Evolutionary conservation across 2,888 invertebrate species (phyloP), one percentile per base, ranked within the genome.

Genomic region (Orgyia antiqua): DNA sequence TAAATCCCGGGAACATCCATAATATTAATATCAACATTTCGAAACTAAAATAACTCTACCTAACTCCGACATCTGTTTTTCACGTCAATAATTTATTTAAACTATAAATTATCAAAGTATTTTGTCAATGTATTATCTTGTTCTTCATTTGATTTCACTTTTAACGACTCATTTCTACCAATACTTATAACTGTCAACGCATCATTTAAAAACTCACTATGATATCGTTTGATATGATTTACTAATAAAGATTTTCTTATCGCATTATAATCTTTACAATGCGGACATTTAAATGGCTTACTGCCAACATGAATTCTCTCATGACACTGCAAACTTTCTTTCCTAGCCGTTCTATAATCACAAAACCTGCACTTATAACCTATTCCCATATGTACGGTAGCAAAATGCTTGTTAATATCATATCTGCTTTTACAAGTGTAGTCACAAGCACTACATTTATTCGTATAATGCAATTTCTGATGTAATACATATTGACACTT

Each of bases 401-500:
- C 49, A 1, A 59, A 67, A 42, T 82, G 80, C 2, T 60, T 65
- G 1, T 72, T 66, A 1, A 80, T 47, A 2, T 75, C 76, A 27
- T 72, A 68, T 19, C 72, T 77, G 1, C 66, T 61, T 10, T 60
- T 68, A 10, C 71, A 74, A 0, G 67, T 50, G 11, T 71, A 74
- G 0, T 45, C 44, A 20, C 80, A 82, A 0, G 51, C 24, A 0
- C 42, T 53, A 19, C 80, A 82, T 36, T 73, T 73, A 21, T 56
- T 63, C 0, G 54, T 48, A 7, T 72, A 65, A 23, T 80, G 80
- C 0, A 39, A 38, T 39, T 71, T 76, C n/a, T 72, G 72, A 39
- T 82, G 80, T 42, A 63, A 55, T 0, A 51, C 60, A 9, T 52
- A 59, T 10, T 70, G 62, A 21, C 80, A 82, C 51, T 75, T 79